A percentile compares a stretch with the other conserved stretches of the same genome.
Evolutionary conservation across 2,888 invertebrate genomes (phyloP).

Genomic region (Plemyria rubiginata): DNA sequence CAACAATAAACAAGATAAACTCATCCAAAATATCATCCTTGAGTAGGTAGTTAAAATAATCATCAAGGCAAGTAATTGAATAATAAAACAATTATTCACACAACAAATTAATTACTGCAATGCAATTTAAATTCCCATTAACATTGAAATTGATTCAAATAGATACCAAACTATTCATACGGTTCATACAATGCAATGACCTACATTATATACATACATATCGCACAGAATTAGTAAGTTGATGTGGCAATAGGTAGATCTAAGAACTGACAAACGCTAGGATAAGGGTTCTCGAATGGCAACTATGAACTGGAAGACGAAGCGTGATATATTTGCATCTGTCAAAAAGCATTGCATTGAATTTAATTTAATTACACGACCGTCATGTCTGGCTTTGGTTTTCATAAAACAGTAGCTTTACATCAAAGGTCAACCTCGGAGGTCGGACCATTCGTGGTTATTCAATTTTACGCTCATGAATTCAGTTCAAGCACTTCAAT

Average conservation of each 20-base stretch:
- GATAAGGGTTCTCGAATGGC: too few relatives aligned
- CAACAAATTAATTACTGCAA: constrained; percentile 24
- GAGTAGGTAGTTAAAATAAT: neutral
- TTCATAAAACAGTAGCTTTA: constrained; percentile 6
- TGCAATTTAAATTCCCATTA: constrained; percentile 20
- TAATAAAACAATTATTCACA: constrained; percentile 25
- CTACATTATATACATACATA: too few relatives aligned
- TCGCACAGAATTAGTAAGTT: too few relatives aligned
- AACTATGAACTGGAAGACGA: too few relatives aligned
- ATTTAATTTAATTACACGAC: too few relatives aligned
- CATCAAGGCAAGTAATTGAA: neutral
- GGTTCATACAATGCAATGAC: neutral
- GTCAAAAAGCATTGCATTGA: too few relatives aligned
- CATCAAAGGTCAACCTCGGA: constrained; percentile 37
- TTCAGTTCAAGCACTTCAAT: constrained; percentile 33
- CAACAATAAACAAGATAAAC: too few relatives aligned
- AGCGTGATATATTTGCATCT: too few relatives aligned
- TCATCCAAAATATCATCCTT: neutral
- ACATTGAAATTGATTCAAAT: constrained; percentile 26
- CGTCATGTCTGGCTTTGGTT: neutral
- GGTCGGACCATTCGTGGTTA: constrained; percentile 37
- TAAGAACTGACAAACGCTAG: too few relatives aligned
- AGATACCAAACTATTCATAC: neutral
- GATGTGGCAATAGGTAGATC: too few relatives aligned
- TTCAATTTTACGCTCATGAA: constrained; percentile 41